These are phyloP conservation scores for Lutra lutra DNA, from an alignment of 2,797 vertebrate genomes.

Conservation along the genomic window DNA sequence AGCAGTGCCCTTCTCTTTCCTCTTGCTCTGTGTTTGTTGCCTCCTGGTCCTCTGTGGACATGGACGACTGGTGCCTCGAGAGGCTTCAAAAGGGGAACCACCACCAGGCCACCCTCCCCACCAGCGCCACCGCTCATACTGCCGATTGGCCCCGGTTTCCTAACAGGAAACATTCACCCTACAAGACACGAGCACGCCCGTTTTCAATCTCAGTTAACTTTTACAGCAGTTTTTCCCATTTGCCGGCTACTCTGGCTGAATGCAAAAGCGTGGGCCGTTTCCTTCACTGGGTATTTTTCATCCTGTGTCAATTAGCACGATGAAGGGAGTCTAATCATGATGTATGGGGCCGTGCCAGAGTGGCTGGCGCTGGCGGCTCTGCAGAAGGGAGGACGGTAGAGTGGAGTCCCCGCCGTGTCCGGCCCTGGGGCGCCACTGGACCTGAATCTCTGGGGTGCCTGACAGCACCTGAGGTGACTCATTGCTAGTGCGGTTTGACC, in stretches of 20 bases:
- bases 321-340: constrained; percentile 80
- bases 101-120: neutral
- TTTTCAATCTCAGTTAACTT: constrained; percentile 83
- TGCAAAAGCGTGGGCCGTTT: constrained; percentile 63
- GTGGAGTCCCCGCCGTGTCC: accelerated
- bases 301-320: constrained; percentile 81
- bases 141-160: accelerated
- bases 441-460: neutral
- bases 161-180: constrained; percentile 13
- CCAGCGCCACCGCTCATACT: neutral
- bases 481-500: neutral
- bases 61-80: neutral
- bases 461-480: neutral
- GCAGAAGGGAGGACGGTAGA: constrained; percentile 35
- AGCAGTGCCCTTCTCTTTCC: neutral
- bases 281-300: constrained; percentile 76
- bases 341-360: constrained; percentile 56
- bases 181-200: neutral
- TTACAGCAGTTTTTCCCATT: constrained; percentile 73
- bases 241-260: constrained; percentile 68
- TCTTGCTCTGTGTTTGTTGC: neutral
- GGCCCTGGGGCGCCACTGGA: accelerated
- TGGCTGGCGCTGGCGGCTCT: neutral
- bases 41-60: neutral
- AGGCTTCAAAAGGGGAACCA: neutral